Evolutionary conservation across 1,140 invertebrate genomes (phyloP), one percentile per base, ranked within the genome.

Genomic region (Scaptomyza hsui): DNA sequence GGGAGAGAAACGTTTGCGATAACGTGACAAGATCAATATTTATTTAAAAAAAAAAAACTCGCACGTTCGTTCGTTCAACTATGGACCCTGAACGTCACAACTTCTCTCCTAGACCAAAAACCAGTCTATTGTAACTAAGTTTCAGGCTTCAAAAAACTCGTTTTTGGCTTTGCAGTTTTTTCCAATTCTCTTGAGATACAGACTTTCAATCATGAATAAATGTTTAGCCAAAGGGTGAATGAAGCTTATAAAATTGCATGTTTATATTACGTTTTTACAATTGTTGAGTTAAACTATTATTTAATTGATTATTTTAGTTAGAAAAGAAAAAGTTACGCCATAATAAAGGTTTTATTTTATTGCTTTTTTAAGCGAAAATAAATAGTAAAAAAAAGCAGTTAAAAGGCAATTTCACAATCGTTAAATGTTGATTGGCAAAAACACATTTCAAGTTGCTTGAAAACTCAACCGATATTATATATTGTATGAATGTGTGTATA

Each of bases 51-150:
- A 52, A 13, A 44, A 69, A 55, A 63, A 35, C 44, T 44, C 24
- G 47, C 32, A 42, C 29, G 48, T 63, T 21, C 76, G 81, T 80
- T 60, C 69, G 75, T 85, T 80, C 80, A 85, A 85, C 80, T 60
- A 48, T 39, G 24, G 57, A 57, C 81, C 57, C 26, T 65, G 60
- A 76, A 35, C 75, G 52, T 39, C 42, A 41, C 44, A 55, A 32
- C 15, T 45, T 18, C 41, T 52, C 35, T 15, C 71, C 57, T 81
- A 29, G 39, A 49, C 37, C 18, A 29, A 41, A 42, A 85, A 85
- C 82, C 78, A 61, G 81, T 85, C 79, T 55, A 64, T 35, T 74
- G 65, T 68, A 71, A 77, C 53, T 77, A 49, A 63, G 57, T 69
- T 80, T 68, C 53, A 57, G 57, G 76, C 64, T 57, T 51, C 18